Evolutionary conservation across 2,888 invertebrate genomes (phyloP), one percentile per base, ranked within the genome.

Genomic region (Agonopterix alstromeriana): DNA sequence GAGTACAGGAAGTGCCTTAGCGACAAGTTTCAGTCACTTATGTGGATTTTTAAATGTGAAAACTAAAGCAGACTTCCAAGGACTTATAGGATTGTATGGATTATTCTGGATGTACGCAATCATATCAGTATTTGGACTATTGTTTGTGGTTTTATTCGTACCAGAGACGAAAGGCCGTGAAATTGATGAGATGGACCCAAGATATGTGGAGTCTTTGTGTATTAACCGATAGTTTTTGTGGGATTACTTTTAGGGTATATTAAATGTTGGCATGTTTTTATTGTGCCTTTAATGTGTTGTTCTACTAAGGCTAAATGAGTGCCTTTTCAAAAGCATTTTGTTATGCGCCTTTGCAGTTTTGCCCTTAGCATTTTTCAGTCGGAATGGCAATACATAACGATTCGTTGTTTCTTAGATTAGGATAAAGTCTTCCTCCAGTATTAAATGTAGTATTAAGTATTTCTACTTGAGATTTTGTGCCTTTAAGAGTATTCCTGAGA

Each of bases 151-250:
- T 10, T 91, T 94, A 54, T 94, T 93, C 67, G 95, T 97, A 3
- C 97, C 97, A 1, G 97, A 97, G 83, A 97, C 97, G 7, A 97
- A 95, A 73, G 97, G 97, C 2, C 92, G 94, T 53, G 95, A 96
- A 66, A 91, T 97, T 59, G 96, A 96, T 67, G 96, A 97, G 78
- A 96, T 97, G 92, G 94, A 94, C 67, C 92, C 93, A 2, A 91
- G 92, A 54, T 92, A 91, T 62, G 90, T 91, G 0, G 89, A 88
- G 67, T 89, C 90, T 8, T 73, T 90, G 48, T 89, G 88, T 68
- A 89, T 90, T 54, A 90, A 90, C 64, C 90, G 89, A 84, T 90
- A 87, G 77, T 76, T 60, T 59, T 57, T 50, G 42, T 42, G n/a
- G 42, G 38, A 27, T 27, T 27, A 10, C n/a, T 10, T 38, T 10